Evolutionary conservation across 2,888 invertebrate species (phyloP), one percentile per base, ranked within the genome.

Genomic region (Cephus runcator): DNA sequence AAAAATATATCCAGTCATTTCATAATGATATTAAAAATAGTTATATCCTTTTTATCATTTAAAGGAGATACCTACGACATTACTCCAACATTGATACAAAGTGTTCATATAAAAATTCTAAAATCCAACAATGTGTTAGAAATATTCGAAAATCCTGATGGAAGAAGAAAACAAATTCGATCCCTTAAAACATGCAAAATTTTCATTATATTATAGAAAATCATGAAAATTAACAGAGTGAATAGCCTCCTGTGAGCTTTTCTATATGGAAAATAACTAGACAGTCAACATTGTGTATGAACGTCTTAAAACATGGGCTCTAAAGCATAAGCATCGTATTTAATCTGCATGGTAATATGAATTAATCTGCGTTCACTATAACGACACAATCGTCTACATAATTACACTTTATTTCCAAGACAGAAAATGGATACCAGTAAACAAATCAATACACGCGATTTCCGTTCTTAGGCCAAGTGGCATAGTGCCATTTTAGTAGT

Each of bases 401-500:
- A 56, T 56, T 23, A 56, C 23, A 23, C 23, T 56, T 56, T 9
- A 23, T 56, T 71, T 71, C 12, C 23, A 71, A 71, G 71, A 34
- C 12, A 35, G 74, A 34, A 74, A 34, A 74, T 74, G 74, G 31
- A 34, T 71, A 31, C 12, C 15, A 74, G 74, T 74, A 82, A 81
- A 80, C 77, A 75, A 82, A 81, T 81, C 79, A 75, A 82, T 79
- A 80, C 76, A 79, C 69, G 76, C 76, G 75, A 77, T 81, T 75
- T 82, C 81, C 82, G 83, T 82, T 82, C 79, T 80, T 82, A 84
- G 77, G 82, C 86, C 85, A 87, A 85, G 75, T 89, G 89, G 89
- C 88, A 83, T 77, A 56, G 73, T 88, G 89, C 88, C 89, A 87
- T 79, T 84, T 76, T 79, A 75, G 83, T 78, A 78, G 73, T 76